A percentile compares a stretch with the other conserved stretches of the same genome.
These are phyloP conservation scores for Apaloderma vittatum DNA, from an alignment of 2,113 vertebrate genomes.

Conservation along the genomic window DNA sequence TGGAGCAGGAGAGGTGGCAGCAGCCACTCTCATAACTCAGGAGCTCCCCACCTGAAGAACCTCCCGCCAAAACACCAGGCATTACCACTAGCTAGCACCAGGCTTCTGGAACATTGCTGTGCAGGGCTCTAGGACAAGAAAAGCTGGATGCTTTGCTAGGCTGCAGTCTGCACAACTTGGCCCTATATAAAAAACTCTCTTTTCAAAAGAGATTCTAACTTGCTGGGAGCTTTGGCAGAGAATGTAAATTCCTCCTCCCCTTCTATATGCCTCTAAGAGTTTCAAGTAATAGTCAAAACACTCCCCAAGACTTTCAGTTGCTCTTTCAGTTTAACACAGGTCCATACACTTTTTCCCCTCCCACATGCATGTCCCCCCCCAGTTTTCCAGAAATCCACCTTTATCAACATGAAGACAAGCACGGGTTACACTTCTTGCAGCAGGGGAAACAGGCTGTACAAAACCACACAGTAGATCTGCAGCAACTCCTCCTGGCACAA, in stretches of 20 bases:
- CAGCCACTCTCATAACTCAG: neutral
- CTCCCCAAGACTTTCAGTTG: neutral
- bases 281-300: conserved; percentile 16
- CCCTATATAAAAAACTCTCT: neutral
- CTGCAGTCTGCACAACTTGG: neutral
- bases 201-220: neutral
- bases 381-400: neutral
- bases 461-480: neutral
- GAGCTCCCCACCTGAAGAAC: neutral
- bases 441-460: neutral
- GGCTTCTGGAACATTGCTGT: neutral
- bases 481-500: neutral
- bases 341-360: neutral
- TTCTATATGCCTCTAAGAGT: neutral
- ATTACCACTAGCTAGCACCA: neutral
- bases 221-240: conserved; percentile 7
- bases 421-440: neutral
- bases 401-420: neutral
- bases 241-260: neutral
- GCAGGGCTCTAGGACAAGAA: neutral
- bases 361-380: neutral
- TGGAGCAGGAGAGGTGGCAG: neutral
- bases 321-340: neutral
- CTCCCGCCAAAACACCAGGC: neutral
- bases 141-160: neutral